These are phyloP conservation scores for Papilio protenor DNA, from an alignment of 2,888 invertebrate genomes.

Conservation along the genomic window DNA sequence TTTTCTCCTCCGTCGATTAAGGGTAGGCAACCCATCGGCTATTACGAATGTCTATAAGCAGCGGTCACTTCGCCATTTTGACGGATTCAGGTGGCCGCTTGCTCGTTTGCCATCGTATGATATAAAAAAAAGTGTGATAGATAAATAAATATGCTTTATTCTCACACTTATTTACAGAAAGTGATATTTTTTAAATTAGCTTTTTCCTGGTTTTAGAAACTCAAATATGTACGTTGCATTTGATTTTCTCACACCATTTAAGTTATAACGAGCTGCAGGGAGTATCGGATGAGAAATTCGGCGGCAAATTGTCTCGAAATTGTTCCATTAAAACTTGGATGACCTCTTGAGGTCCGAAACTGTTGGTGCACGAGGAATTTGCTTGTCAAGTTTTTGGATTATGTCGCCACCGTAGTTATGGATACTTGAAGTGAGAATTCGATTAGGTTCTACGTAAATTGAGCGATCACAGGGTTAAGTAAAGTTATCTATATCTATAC, in stretches of 20 bases:
- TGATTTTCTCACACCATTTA: conserved; percentile 28
- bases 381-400: conserved; percentile 17
- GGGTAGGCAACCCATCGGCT: too few species aligned
- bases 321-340: conserved; percentile 39
- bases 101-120: too few species aligned
- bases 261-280: conserved; percentile 36
- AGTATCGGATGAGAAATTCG: conserved; percentile 39
- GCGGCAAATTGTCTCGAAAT: conserved; percentile 37
- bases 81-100: too few species aligned
- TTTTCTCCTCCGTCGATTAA: too few species aligned
- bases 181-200: background rate
- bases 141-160: background rate
- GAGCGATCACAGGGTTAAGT: background rate
- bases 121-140: too few species aligned
- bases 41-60: too few species aligned
- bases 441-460: background rate
- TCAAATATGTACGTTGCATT: background rate
- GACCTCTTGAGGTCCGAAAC: conserved; percentile 36
- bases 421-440: conserved; percentile 14
- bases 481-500: too few species aligned
- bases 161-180: background rate
- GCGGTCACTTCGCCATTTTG: too few species aligned
- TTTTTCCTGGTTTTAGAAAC: background rate
- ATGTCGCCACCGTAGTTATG: background rate
- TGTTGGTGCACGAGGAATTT: conserved; percentile 21